Evolutionary conservation across 1,140 invertebrate genomes (phyloP), one percentile per base, ranked within the genome.

Genomic region (Piezodorus guildinii): DNA sequence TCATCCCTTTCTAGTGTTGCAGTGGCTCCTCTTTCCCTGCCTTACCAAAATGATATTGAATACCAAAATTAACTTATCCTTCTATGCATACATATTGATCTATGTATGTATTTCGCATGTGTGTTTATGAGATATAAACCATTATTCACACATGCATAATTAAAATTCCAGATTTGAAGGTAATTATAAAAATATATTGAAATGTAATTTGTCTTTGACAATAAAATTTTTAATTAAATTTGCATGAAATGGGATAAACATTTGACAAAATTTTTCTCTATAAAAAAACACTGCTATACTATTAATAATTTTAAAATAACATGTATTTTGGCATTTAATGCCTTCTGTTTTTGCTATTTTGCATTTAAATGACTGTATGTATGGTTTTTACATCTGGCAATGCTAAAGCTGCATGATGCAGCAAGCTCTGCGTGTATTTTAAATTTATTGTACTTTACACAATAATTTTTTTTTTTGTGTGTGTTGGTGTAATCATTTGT

Each of bases 1-100:
- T 62, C 23, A 46, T 16, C 61, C 21, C 34, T 30, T 30, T 23
- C 17, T 64, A 19, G 43, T 64, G 63, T 64, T 64, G 63, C 63
- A 64, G 63, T 60, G 63, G 25, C 63, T 60, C 63, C 58, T 64
- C 63, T 64, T 64, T 64, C 63, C 58, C 44, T 64, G 44, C 63
- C 63, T 64, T 64, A 64, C 44, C 19, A 56, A 39, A 23, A 21
- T 21, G 25, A 21, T 21, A n/a, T 52, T 52, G 23, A 52, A 52
- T 52, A 25, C 49, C 17, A 25, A 21, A 58, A 58, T 58, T 58
- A 58, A 58, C 54, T 34, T 58, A 49, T 21, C 46, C 46, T 49
- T 39, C 17, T 49, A 49, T 49, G 21, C 46, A 49, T 49, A 49
- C 21, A 21, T 49, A 49, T 49, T 19, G 21, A 49, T 21, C n/a